These are phyloP conservation scores for Panthera leo DNA, from an alignment of 2,113 vertebrate genomes.

Conservation along the genomic window DNA sequence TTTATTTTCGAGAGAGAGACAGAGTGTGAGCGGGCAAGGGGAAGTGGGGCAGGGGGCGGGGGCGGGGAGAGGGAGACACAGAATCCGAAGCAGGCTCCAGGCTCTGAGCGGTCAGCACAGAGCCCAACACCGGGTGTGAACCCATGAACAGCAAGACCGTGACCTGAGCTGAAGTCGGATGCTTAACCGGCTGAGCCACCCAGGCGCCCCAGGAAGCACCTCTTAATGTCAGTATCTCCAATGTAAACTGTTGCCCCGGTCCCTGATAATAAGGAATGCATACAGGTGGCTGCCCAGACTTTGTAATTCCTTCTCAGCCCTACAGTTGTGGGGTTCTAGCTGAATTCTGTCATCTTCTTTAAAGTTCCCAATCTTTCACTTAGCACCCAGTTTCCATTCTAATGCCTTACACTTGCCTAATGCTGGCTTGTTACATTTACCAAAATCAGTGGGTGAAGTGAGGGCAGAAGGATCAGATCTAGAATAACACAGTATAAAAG, in stretches of 20 bases:
- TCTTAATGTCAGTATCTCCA: background rate
- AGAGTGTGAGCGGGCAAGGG: too few relatives aligned
- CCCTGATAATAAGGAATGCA: background rate
- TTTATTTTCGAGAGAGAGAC: too few relatives aligned
- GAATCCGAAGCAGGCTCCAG: too few relatives aligned
- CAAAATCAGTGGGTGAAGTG: background rate
- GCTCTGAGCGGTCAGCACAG: too few relatives aligned
- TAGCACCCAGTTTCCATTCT: background rate
- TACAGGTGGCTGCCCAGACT: background rate
- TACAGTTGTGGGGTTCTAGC: background rate
- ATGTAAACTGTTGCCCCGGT: background rate
- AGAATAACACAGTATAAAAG: background rate
- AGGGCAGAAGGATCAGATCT: background rate
- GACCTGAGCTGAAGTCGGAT: too few relatives aligned
- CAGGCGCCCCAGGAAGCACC: background rate
- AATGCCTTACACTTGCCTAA: background rate
- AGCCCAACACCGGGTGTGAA: too few relatives aligned
- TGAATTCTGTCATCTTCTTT: background rate
- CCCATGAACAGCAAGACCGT: too few relatives aligned
- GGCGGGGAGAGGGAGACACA: too few relatives aligned
- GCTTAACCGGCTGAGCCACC: too few relatives aligned
- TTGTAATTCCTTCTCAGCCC: fast-evolving
- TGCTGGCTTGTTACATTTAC: background rate
- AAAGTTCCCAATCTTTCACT: background rate
- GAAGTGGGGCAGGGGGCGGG: too few relatives aligned